Percentiles rank a stretch among this genome's conserved stretches.
Evolutionary conservation across 2,113 vertebrate genomes (phyloP).

Genomic region (Apteryx owenii): DNA sequence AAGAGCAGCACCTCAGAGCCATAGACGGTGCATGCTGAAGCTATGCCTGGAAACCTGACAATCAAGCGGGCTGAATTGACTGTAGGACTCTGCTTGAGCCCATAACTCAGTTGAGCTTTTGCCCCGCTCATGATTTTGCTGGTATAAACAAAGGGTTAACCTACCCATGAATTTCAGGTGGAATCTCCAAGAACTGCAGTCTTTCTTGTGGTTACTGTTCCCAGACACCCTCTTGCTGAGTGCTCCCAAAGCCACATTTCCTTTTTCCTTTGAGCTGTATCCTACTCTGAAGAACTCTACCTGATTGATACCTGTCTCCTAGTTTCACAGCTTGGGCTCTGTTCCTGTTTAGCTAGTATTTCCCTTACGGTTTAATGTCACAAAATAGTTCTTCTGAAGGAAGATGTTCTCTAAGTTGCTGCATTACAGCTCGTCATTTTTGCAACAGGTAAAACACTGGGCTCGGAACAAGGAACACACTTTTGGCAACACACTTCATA

Average conservation of each 20-base stretch:
- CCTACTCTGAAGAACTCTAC: background rate
- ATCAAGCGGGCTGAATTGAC: background rate
- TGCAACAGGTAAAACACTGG: background rate
- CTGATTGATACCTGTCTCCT: background rate
- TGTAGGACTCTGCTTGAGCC: background rate
- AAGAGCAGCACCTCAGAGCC: background rate
- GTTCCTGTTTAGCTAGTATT: background rate
- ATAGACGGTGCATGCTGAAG: background rate
- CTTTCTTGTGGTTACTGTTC: background rate
- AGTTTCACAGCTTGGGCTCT: background rate
- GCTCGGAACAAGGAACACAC: background rate
- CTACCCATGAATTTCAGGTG: background rate
- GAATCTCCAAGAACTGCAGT: background rate
- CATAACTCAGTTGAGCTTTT: background rate
- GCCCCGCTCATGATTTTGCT: background rate
- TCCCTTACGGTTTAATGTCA: background rate
- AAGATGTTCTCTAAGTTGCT: background rate
- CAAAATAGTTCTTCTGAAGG: background rate
- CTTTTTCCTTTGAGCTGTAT: background rate
- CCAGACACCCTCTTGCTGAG: rapidly evolving
- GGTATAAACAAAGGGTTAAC: background rate
- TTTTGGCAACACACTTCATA: background rate
- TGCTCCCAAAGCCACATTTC: background rate
- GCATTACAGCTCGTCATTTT: background rate
- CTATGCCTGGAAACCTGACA: background rate